These are phyloP conservation scores for Danaus plexippus DNA, from an alignment of 1,140 invertebrate genomes.

Conservation along the genomic window DNA sequence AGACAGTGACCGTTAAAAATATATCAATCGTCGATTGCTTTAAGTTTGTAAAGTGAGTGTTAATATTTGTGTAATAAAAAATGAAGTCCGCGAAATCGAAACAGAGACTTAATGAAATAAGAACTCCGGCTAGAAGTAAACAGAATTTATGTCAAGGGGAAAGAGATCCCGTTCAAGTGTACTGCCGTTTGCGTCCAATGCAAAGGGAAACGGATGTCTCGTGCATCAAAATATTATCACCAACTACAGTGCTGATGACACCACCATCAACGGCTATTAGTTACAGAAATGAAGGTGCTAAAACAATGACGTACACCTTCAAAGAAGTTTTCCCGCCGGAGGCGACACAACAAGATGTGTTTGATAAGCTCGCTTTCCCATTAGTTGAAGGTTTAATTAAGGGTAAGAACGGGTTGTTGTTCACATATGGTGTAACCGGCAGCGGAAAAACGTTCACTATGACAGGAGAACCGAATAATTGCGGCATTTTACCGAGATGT, in stretches of 20 bases:
- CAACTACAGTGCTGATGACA: constrained; percentile 78
- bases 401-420: constrained; percentile 91
- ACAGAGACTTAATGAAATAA: constrained; percentile 56
- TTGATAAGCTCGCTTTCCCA: constrained; percentile 87
- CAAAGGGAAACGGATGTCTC: constrained; percentile 75
- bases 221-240: constrained; percentile 82
- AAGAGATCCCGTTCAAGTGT: constrained; percentile 86
- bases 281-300: constrained; percentile 74
- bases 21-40: constrained; percentile 3
- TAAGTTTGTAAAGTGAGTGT: constrained; percentile 21
- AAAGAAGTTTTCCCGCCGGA: constrained; percentile 88
- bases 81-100: constrained; percentile 66
- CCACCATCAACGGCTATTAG: constrained; percentile 77
- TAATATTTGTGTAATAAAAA: constrained; percentile 27
- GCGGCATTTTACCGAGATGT: constrained; percentile 89
- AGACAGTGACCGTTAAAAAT: constrained; percentile 34
- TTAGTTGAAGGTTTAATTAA: constrained; percentile 85
- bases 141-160: constrained; percentile 52
- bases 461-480: constrained; percentile 84
- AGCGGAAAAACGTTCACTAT: constrained; percentile 98
- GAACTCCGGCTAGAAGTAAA: constrained; percentile 57
- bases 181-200: constrained; percentile 85
- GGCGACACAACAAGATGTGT: constrained; percentile 86
- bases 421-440: constrained; percentile 97
- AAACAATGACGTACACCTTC: constrained; percentile 84